Conservation (phyloP, 2,797 vertebrate species). For the Sarcophilus harrisii region DNA sequence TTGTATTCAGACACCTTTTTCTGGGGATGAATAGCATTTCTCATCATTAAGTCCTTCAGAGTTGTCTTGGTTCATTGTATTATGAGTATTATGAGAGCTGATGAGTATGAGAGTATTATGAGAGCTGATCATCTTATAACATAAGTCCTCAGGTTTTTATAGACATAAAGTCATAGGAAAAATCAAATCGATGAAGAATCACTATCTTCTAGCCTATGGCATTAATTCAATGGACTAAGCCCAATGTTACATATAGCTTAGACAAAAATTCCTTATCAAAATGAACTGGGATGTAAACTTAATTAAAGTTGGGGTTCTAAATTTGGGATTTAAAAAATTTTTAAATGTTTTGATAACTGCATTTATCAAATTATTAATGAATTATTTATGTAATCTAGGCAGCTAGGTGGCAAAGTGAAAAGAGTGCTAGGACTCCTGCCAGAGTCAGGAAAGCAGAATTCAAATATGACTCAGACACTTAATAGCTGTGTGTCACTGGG, state of each 20-base stretch:
- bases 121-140: no score
- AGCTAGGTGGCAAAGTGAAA: not conserved
- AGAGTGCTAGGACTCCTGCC: not conserved
- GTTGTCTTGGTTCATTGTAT: no score
- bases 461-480: not conserved
- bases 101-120: no score
- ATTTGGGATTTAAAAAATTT: not conserved
- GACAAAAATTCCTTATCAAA: not conserved
- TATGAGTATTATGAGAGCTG: no score
- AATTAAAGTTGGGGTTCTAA: not conserved
- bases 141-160: not conserved
- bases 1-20: no score
- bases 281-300: not conserved
- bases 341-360: not conserved
- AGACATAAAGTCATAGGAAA: not conserved
- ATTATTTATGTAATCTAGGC: not conserved
- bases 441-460: not conserved
- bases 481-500: not conserved
- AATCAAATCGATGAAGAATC: not conserved
- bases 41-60: no score
- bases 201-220: not conserved
- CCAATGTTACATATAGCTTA: not conserved
- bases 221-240: not conserved
- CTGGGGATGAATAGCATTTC: no score
- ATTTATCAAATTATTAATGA: not conserved